Base-by-base conservation (phyloP, 2,113 vertebrate species). In the Megalops atlanticus region DNA sequence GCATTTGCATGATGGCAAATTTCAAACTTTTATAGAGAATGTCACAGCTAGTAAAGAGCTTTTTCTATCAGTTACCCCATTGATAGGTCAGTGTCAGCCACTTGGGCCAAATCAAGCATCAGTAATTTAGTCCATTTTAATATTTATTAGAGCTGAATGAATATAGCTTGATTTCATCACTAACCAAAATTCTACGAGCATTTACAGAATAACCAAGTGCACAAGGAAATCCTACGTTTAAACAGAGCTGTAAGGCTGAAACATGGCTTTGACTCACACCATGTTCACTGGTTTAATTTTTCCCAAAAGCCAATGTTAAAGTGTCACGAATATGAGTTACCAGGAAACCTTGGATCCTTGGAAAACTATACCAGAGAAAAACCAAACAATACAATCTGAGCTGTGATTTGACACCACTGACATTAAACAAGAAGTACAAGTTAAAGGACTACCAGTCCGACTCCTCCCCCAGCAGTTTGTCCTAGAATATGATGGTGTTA, bases 181-280 rank as follows among this genome's bases (percentile, higher is more conserved):
- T 12, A 36, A 45, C 21, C 3, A 52, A 33, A 52, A 16, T 12
- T 35, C 43, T 76, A n/a, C 18, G 64, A 85, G 11, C n/a, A 27
- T 80, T 69, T 74, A 64, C 82, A 36, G 76, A 78, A 75, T 83
- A 77, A 81, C 74, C 7, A 0, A 52, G 40, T 70, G 72, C 11
- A 74, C 58, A 49, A 80, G 5, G 18, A 0, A 31, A 58, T 72
- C 77, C 54, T 49, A 84, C 72, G 77, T 12, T 14, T 68, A 15
- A 49, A 24, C 35, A n/a, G 33, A 69, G 85, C n/a, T 15, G 18
- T 83, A 85, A 87, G 85, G 84, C 84, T 80, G 47, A 84, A 83
- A 84, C 10, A 74, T 14, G 21, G n/a, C 24, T 76, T 40, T 64
- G 16, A 40, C 16, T 24, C n/a, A 75, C 31, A 49, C 49, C 38